Percentiles rank a stretch among this genome's conserved stretches.
phyloP scores from a whole-genome alignment of 2,888 invertebrate genomes.

The Aleiodes leptofemur region DNA sequence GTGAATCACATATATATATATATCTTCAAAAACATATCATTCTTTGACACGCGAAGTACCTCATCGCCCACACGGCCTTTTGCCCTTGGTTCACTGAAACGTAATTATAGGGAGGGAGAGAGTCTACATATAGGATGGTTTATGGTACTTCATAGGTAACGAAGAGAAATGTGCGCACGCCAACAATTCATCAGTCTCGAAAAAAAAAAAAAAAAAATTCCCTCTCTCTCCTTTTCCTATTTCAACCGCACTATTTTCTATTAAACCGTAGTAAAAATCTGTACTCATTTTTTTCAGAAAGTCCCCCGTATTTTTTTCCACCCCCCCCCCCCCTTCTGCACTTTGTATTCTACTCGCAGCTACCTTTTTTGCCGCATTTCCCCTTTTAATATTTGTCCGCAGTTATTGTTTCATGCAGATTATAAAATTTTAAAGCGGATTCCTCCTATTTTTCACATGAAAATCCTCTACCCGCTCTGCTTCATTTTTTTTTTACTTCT shows the following conservation, averaged over 20 bases:
- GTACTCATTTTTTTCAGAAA: neutral
- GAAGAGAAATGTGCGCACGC: constrained; percentile 31
- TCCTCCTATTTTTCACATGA: no score
- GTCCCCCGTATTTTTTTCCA: constrained; percentile 1
- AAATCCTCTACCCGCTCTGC: no score
- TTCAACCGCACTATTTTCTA: constrained; percentile 11
- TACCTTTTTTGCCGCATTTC: neutral
- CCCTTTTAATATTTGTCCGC: neutral
- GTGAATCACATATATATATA: constrained; percentile 19
- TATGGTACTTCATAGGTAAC: constrained; percentile 24
- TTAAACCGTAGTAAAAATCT: neutral
- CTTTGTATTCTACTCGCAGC: neutral
- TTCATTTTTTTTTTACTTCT: no score
- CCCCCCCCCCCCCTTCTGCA: no score
- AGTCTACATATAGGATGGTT: constrained; percentile 21
- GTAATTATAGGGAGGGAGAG: constrained; percentile 17
- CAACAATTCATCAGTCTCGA: constrained; percentile 34
- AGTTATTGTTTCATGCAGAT: neutral
- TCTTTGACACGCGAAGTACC: constrained; percentile 10
- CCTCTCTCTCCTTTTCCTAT: neutral
- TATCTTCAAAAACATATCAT: constrained; percentile 25
- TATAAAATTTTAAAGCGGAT: no score
- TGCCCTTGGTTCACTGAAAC: constrained; percentile 22
- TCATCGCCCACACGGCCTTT: constrained; percentile 2
- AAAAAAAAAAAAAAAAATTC: neutral